phyloP scores from a whole-genome alignment of 1,140 invertebrate species.

The Dreissena rostriformis region DNA sequence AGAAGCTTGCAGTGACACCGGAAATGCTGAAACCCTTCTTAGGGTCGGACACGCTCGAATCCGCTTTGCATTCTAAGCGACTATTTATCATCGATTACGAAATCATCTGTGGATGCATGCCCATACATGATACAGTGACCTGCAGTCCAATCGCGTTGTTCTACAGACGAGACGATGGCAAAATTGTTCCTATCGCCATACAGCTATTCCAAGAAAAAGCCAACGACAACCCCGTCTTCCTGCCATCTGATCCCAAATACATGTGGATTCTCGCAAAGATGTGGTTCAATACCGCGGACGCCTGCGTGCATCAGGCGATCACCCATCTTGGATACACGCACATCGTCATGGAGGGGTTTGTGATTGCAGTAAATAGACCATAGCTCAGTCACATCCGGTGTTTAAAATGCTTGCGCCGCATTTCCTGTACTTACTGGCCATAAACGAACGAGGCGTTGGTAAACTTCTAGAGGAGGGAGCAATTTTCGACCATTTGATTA shows the following conservation, averaged over 20 bases:
- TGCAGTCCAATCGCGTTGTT: slow-evolving; percentile 80
- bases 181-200: slow-evolving; percentile 78
- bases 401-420: slow-evolving; percentile 83
- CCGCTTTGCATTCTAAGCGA: slow-evolving; percentile 52
- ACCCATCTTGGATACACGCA: slow-evolving; percentile 81
- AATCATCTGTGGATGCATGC: slow-evolving; percentile 37
- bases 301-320: slow-evolving; percentile 78
- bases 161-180: slow-evolving; percentile 61
- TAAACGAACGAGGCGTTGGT: slow-evolving; percentile 63
- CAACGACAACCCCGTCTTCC: slow-evolving; percentile 76
- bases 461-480: background rate
- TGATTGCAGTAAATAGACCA: slow-evolving; percentile 77
- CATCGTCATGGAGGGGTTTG: slow-evolving; percentile 81
- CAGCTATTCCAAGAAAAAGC: slow-evolving; percentile 77
- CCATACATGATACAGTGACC: background rate
- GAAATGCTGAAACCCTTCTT: slow-evolving; percentile 58
- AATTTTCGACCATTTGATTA: background rate
- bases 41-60: slow-evolving; percentile 33
- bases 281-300: slow-evolving; percentile 82
- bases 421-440: slow-evolving; percentile 82
- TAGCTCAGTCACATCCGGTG: slow-evolving; percentile 83
- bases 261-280: slow-evolving; percentile 82
- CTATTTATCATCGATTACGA: slow-evolving; percentile 61
- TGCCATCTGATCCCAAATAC: slow-evolving; percentile 80
- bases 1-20: slow-evolving; percentile 57